Percentiles rank a stretch among this genome's conserved stretches.
Conservation (phyloP, 2,797 vertebrate genomes). For the Astyanax mexicanus region DNA sequence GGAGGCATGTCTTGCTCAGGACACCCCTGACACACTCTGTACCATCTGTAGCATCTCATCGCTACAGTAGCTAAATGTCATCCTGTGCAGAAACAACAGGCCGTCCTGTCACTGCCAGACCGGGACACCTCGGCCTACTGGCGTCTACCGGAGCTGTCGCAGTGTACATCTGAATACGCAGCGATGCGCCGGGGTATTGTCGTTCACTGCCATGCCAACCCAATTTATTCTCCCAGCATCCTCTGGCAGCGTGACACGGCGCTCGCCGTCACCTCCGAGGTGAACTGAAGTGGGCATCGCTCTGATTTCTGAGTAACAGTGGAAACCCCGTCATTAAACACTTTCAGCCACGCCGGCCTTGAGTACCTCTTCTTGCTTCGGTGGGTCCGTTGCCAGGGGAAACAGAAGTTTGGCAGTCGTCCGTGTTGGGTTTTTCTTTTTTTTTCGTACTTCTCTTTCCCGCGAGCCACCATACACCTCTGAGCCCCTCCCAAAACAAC, state of each 20-base stretch:
- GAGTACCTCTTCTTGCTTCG: slow-evolving; percentile 1
- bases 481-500: neutral
- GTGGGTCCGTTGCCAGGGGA: slow-evolving; percentile 33
- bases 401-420: slow-evolving; percentile 40
- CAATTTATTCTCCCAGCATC: slow-evolving; percentile 20
- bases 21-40: slow-evolving; percentile 5
- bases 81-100: slow-evolving; percentile 16
- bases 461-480: neutral
- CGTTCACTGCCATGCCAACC: neutral
- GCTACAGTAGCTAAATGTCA: slow-evolving; percentile 42
- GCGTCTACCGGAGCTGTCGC: neutral
- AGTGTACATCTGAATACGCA: slow-evolving; percentile 12
- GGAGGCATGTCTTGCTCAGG: neutral
- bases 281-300: slow-evolving; percentile 4
- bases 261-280: neutral
- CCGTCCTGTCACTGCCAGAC: slow-evolving; percentile 17
- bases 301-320: neutral
- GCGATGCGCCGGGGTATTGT: neutral
- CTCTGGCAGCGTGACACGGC: neutral
- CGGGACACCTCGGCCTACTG: neutral
- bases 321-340: slow-evolving; percentile 16
- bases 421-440: neutral
- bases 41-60: slow-evolving; percentile 31
- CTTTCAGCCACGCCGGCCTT: slow-evolving; percentile 23
- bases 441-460: neutral